These are phyloP conservation scores for Cynodonichthys magdalenae DNA, from an alignment of 2,797 vertebrate species.

Conservation along the genomic window DNA sequence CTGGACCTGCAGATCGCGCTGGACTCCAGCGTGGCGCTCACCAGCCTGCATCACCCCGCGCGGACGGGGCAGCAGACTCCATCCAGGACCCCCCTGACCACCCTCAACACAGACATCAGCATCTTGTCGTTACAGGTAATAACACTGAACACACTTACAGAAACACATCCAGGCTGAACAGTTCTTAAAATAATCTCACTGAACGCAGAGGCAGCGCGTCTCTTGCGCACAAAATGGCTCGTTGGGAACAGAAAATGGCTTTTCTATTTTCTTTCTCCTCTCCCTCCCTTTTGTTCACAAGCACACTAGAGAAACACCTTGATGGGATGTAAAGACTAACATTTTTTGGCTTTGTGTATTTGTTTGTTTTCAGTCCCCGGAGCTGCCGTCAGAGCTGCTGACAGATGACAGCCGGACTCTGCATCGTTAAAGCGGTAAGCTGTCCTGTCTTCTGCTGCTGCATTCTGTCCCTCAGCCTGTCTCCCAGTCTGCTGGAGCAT, in stretches of 20 bases:
- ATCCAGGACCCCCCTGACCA: conserved; percentile 91
- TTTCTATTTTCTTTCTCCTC: background rate
- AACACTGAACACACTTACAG: conserved; percentile 23
- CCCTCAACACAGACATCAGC: conserved; percentile 98
- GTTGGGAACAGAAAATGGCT: conserved; percentile 51
- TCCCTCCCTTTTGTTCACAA: conserved; percentile 45
- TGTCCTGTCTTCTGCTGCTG: conserved; percentile 68
- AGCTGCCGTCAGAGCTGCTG: conserved; percentile 94
- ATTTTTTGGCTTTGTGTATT: conserved; percentile 51
- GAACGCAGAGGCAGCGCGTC: conserved; percentile 53
- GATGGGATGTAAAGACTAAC: conserved; percentile 38
- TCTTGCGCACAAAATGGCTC: conserved; percentile 67
- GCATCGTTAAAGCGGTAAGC: conserved; percentile 91
- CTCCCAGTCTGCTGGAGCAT: conserved; percentile 70
- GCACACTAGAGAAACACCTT: conserved; percentile 32
- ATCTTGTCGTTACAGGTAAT: conserved; percentile 96
- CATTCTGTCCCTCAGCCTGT: conserved; percentile 41
- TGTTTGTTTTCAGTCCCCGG: conserved; percentile 88
- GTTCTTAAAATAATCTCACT: background rate
- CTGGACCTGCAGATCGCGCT: conserved; percentile 98
- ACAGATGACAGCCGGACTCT: conserved; percentile 96
- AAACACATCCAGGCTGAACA: background rate
- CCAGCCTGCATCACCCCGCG: conserved; percentile 88
- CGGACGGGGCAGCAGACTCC: conserved; percentile 82
- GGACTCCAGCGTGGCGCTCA: conserved; percentile 92